phyloP scores from a whole-genome alignment of 2,888 invertebrate species.

The Carterocephalus palaemon region DNA sequence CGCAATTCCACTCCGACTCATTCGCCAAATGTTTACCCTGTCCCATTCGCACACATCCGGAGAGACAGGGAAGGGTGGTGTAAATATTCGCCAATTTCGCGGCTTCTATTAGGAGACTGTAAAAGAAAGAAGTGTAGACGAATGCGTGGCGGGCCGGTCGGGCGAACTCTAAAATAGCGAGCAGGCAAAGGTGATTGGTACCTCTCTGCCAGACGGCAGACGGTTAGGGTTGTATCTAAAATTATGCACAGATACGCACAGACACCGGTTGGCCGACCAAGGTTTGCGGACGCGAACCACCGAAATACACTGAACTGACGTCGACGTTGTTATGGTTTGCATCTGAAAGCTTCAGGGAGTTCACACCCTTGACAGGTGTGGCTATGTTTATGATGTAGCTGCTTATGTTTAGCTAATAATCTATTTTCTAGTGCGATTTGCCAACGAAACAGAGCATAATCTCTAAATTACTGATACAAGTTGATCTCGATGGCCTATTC shows the following conservation, averaged over 20 bases:
- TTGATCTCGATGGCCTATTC: too few relatives aligned
- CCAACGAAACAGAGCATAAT: too few relatives aligned
- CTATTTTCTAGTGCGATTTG: too few relatives aligned
- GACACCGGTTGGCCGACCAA: slow-evolving; percentile 31
- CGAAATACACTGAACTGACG: slow-evolving; percentile 17
- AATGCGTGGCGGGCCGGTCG: slow-evolving; percentile 45
- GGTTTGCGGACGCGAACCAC: slow-evolving; percentile 15
- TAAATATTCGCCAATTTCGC: neutral
- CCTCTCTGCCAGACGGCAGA: slow-evolving; percentile 60
- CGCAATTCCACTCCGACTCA: slow-evolving; percentile 25
- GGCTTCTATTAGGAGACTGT: neutral
- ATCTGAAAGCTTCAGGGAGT: neutral
- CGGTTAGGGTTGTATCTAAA: slow-evolving; percentile 62
- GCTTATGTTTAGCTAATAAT: too few relatives aligned
- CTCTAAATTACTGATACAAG: too few relatives aligned
- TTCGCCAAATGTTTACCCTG: slow-evolving; percentile 18
- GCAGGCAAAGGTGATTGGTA: slow-evolving; percentile 54
- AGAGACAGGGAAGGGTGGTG: neutral
- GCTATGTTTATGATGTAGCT: too few relatives aligned
- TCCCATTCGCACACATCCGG: slow-evolving; percentile 10
- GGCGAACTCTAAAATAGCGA: slow-evolving; percentile 58
- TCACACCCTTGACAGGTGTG: neutral
- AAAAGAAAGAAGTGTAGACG: slow-evolving; percentile 26
- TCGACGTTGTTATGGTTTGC: neutral
- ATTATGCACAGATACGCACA: slow-evolving; percentile 45